Evolutionary conservation across 2,888 invertebrate genomes (phyloP).

Genomic region (Orthonychiurus folsomi): DNA sequence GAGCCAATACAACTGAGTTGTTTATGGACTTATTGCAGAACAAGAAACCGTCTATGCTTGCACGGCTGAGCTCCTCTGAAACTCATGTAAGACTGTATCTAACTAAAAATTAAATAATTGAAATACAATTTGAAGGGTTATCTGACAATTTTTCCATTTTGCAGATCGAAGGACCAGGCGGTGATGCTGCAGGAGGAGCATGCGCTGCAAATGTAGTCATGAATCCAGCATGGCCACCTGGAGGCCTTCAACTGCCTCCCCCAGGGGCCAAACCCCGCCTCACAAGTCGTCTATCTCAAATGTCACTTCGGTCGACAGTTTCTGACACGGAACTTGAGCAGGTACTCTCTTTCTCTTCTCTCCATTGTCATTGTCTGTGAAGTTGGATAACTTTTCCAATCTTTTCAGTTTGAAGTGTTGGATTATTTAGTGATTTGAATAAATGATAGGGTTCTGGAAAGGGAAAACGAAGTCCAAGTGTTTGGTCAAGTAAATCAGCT

Average conservation of each 20-base stretch:
- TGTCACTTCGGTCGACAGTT: slow-evolving; percentile 73
- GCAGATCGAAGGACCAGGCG: slow-evolving; percentile 21
- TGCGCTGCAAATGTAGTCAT: slow-evolving; percentile 68
- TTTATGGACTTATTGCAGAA: slow-evolving; percentile 88
- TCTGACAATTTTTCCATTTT: slow-evolving; percentile 5
- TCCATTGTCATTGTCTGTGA: not conserved
- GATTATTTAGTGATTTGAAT: not conserved
- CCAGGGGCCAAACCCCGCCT: slow-evolving; percentile 33
- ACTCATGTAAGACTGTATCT: slow-evolving; percentile 69
- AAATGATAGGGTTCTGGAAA: slow-evolving; percentile 58
- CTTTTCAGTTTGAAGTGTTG: no score
- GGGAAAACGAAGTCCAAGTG: slow-evolving; percentile 72
- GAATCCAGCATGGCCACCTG: slow-evolving; percentile 63
- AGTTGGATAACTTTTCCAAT: no score
- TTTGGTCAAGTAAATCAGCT: slow-evolving; percentile 87
- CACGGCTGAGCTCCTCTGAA: slow-evolving; percentile 79
- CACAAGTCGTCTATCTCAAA: slow-evolving; percentile 37
- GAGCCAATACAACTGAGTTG: slow-evolving; percentile 65
- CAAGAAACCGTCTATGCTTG: slow-evolving; percentile 76
- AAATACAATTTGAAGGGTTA: no score
- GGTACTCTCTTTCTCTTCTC: slow-evolving; percentile 50
- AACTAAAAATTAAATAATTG: no score
- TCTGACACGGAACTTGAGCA: slow-evolving; percentile 90
- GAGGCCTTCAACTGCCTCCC: slow-evolving; percentile 56
- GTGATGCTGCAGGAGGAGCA: slow-evolving; percentile 14